Conservation (phyloP, 2,888 invertebrate species). For the Pseudococcus viburni region DNA sequence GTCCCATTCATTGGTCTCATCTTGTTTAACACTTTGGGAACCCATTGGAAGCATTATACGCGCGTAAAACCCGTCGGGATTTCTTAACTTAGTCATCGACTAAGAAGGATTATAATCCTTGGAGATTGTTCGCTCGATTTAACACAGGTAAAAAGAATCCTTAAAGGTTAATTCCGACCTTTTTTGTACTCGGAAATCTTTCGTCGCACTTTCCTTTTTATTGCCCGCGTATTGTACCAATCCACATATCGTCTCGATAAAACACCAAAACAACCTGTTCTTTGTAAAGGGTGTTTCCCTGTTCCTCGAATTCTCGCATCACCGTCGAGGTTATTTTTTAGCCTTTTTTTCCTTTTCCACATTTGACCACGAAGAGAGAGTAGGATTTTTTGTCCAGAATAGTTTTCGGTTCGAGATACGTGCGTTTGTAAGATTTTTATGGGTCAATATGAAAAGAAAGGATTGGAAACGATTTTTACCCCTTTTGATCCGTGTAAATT, state of each 20-base stretch:
- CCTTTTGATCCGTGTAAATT: not conserved
- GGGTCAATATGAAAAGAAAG: slow-evolving; percentile 27
- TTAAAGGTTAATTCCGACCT: slow-evolving; percentile 55
- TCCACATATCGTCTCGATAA: slow-evolving; percentile 13
- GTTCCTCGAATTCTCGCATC: not conserved
- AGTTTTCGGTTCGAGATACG: not conserved
- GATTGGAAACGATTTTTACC: not conserved
- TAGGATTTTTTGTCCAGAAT: not conserved
- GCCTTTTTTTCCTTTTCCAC: not conserved
- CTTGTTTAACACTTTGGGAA: not conserved
- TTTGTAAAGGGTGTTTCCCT: not conserved
- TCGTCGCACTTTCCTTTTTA: slow-evolving; percentile 51
- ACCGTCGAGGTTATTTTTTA: not conserved
- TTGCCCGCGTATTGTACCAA: slow-evolving; percentile 20
- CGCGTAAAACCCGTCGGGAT: slow-evolving; percentile 53
- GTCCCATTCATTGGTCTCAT: not conserved
- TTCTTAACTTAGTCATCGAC: slow-evolving; percentile 58
- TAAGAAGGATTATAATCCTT: slow-evolving; percentile 51
- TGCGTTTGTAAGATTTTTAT: not conserved
- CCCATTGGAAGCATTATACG: slow-evolving; percentile 39
- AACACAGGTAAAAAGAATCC: slow-evolving; percentile 54
- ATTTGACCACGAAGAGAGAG: slow-evolving; percentile 18
- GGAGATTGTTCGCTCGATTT: slow-evolving; percentile 55
- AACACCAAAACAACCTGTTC: slow-evolving; percentile 45
- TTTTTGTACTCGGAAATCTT: slow-evolving; percentile 33